Base-by-base conservation (phyloP, 2,797 vertebrate species). In the Enteromius paludinosus region DNA sequence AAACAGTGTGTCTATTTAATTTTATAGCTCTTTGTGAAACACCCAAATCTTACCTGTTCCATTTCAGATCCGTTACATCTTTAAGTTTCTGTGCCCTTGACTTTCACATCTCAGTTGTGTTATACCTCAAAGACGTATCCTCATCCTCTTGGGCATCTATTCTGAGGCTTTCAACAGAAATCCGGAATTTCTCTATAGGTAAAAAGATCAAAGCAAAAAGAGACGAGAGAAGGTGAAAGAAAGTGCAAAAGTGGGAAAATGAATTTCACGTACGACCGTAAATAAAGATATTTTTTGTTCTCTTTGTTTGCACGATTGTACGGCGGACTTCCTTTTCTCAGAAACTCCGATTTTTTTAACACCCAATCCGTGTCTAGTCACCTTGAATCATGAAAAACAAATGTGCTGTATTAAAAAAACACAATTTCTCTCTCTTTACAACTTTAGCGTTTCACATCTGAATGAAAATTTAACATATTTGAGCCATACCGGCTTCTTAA, bases 401-500 rank as follows among this genome's bases (percentile, higher is more conserved):
- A 78, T 23, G 25, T 11, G 17, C 17, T 28, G n/a, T 23, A 43
- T 54, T 47, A 23, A 77, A 23, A 23, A 41, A 54, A 38, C 2
- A 18, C 10, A 18, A 14, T 69, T 30, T 30, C 11, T 59, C 12
- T 20, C 35, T 3, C 10, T 35, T 43, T 20, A 28, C 35, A 43
- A 43, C 23, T 30, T n/a, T n/a, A 56, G 12, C 15, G 28, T 49
- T 49, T 49, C 12, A 15, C 56, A 47, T 71, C 28, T 20, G 12
- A 45, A 85, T 75, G 45, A 47, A 83, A 69, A 85, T 83, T 82
- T 83, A 71, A 81, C 30, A 69, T 28, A 17, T 54, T 54, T 70
- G 69, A 83, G 83, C 49, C 81, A 73, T 85, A 47, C 61, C 52
- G 5, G 30, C 45, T 66, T 33, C 20, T n/a, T 43, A 84, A 81